These are phyloP conservation scores for Clamator glandarius DNA, from an alignment of 2,797 vertebrate species.

Conservation along the genomic window DNA sequence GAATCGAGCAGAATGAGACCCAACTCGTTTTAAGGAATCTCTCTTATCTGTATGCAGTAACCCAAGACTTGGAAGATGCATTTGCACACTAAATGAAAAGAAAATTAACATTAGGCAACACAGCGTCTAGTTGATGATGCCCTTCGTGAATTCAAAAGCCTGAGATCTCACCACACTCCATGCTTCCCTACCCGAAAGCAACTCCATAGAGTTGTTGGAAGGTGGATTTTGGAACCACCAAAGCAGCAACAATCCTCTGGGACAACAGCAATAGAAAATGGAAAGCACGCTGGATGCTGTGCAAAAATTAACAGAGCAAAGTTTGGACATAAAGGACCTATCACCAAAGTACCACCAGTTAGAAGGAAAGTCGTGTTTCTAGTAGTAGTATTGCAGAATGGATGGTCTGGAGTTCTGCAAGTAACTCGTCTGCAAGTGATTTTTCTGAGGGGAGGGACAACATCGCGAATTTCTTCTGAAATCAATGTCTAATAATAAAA, in stretches of 20 bases:
- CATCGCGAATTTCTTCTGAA: background rate
- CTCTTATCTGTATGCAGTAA: constrained; percentile 21
- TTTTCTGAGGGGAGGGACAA: background rate
- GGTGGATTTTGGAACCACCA: background rate
- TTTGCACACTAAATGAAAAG: constrained; percentile 15
- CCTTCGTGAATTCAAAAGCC: background rate
- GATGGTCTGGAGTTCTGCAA: background rate
- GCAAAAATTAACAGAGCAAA: background rate
- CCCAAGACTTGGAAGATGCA: background rate
- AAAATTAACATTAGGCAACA: constrained; percentile 6
- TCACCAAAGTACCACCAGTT: background rate
- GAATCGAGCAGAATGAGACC: background rate
- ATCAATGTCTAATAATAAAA: background rate
- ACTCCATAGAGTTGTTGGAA: background rate
- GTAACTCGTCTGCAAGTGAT: background rate
- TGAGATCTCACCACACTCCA: accelerated
- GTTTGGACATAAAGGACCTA: background rate
- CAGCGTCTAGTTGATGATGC: accelerated
- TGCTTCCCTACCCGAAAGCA: background rate
- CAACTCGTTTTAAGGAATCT: constrained; percentile 3
- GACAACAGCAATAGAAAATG: background rate
- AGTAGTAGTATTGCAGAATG: background rate
- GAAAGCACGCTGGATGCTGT: background rate
- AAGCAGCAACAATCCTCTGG: background rate
- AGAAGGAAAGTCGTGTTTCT: background rate